These are phyloP conservation scores for Chelonus insularis DNA, from an alignment of 1,140 invertebrate species.

Conservation along the genomic window DNA sequence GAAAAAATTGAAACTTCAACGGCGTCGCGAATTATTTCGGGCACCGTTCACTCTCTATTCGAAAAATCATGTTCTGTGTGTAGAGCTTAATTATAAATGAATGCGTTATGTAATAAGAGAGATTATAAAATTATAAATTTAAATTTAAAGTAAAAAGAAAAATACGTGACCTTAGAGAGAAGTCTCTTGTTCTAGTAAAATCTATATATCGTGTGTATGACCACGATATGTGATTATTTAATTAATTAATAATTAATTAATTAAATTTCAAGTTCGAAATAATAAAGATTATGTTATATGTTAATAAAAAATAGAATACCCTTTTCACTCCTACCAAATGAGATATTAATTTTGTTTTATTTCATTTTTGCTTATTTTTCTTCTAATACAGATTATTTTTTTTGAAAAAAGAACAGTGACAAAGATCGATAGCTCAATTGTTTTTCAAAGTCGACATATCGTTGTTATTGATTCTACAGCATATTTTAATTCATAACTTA, in stretches of 20 bases:
- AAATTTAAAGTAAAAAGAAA: constrained; percentile 10
- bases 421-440: constrained; percentile 17
- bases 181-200: constrained; percentile 5
- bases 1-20: background rate
- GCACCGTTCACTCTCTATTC: constrained; percentile 19
- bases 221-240: background rate
- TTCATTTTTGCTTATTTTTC: background rate
- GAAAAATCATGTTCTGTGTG: constrained; percentile 19
- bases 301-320: constrained; percentile 11
- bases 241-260: constrained; percentile 7
- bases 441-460: too few relatives aligned
- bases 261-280: constrained; percentile 8
- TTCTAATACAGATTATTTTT: background rate
- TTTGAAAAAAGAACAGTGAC: constrained; percentile 17
- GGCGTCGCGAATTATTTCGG: constrained; percentile 3
- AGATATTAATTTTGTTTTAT: background rate
- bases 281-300: constrained; percentile 12
- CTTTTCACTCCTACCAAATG: background rate
- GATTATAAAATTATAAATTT: constrained; percentile 7
- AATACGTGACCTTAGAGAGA: constrained; percentile 11
- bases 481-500: too few relatives aligned
- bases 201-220: background rate
- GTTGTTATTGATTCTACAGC: too few relatives aligned
- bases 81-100: constrained; percentile 26
- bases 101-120: constrained; percentile 2